Base-by-base conservation (phyloP, 1,140 invertebrate genomes). In the Proctacanthus coquilletti region DNA sequence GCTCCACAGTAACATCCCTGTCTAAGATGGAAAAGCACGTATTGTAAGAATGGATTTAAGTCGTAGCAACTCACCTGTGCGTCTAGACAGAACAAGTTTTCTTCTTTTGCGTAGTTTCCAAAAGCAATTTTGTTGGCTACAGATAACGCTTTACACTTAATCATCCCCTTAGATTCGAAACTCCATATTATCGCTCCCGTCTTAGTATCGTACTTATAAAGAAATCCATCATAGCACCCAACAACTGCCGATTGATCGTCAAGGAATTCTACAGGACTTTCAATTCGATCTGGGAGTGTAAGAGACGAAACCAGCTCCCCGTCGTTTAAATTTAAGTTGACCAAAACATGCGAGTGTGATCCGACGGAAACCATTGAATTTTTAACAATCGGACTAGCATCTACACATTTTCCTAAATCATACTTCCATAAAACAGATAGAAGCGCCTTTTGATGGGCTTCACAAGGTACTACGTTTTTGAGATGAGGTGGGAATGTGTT, bases 211-310 rank as follows among this genome's bases (percentile, higher is more conserved):
- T 72, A 43, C 6, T 60, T 53, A 44, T 74, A 73, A 0, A 74
- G 42, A 21, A 42, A 41, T 11, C 62, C 52, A 56, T 72, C 66
- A 52, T 74, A 74, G 43, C 70, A 72, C 37, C 71, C 71, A 60
- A 57, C 40, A 51, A 61, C 39, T 0, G 48, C 48, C 17, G 44
- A 49, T 29, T 39, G 35, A 31, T 32, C 18, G 4, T 25, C 11
- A 19, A 42, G 33, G n/a, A 59, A 23, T 42, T 60, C 64, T 1
- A 68, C 62, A 20, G 67, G 66, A 10, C 69, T 67, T 51, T 74
- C 71, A 21, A 74, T 66, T 23, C 72, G 49, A 43, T 70, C 64
- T 13, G 60, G 56, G 2, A 72, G 46, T 38, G 42, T 38, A 21
- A 52, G 42, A 9, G 46, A 43, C 51, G 68, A 70, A 14, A 58